Conservation (phyloP, 2,888 invertebrate genomes). For the Polylopha cassiicola region DNA sequence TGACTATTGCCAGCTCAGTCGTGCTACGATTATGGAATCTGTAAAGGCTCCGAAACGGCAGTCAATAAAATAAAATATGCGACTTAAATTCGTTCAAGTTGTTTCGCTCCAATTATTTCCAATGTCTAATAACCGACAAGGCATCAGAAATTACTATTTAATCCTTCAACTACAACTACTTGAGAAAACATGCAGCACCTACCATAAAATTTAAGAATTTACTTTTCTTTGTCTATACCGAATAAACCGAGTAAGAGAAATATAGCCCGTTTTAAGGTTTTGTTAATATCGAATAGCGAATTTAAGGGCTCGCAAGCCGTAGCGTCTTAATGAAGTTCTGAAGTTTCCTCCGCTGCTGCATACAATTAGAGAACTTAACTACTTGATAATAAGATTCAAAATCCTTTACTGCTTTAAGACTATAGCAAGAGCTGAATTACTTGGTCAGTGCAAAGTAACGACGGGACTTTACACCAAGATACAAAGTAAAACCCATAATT, state of each 20-base stretch:
- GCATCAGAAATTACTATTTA: too few relatives aligned
- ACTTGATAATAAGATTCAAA: conserved; percentile 36
- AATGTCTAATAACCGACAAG: too few relatives aligned
- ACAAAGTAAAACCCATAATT: too few relatives aligned
- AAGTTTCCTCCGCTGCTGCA: conserved; percentile 40
- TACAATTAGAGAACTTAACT: conserved; percentile 38
- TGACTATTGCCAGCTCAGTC: too few relatives aligned
- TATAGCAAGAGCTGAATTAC: conserved; percentile 36
- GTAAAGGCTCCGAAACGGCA: too few relatives aligned
- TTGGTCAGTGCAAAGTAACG: conserved; percentile 36
- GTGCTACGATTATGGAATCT: too few relatives aligned
- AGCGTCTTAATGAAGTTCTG: conserved; percentile 67
- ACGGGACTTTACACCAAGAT: not conserved
- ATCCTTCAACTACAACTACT: too few relatives aligned
- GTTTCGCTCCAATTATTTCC: too few relatives aligned
- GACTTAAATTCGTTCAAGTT: too few relatives aligned
- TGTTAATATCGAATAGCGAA: conserved; percentile 11
- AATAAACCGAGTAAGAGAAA: conserved; percentile 1
- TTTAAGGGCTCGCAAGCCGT: conserved; percentile 41
- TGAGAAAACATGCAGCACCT: too few relatives aligned
- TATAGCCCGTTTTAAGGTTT: not conserved
- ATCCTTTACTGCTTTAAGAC: conserved; percentile 28
- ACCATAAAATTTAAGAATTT: too few relatives aligned
- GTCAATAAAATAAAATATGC: too few relatives aligned
- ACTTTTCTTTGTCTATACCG: not conserved